Percentiles rank a stretch among this genome's conserved stretches.
Evolutionary conservation across 1,140 invertebrate genomes (phyloP).

Genomic region (Paramacrobiotus metropolitanus): DNA sequence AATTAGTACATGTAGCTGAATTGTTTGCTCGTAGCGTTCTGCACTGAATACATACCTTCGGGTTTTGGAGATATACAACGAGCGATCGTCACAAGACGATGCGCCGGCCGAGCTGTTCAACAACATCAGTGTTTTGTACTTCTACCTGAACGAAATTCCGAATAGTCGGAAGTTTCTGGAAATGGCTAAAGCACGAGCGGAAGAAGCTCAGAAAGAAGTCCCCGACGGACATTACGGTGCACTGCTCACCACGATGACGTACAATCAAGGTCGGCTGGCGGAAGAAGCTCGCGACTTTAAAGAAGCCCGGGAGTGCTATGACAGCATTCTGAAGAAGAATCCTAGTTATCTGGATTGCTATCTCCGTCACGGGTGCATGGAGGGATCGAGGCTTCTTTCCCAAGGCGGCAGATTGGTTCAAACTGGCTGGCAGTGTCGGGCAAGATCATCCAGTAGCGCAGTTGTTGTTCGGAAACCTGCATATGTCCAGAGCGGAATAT

Average conservation of each 20-base stretch:
- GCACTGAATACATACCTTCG: conserved; percentile 73
- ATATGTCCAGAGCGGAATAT: conserved; percentile 90
- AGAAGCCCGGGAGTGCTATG: conserved; percentile 87
- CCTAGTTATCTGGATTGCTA: conserved; percentile 96
- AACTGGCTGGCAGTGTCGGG: conserved; percentile 42
- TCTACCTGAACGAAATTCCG: conserved; percentile 51
- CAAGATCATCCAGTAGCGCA: conserved; percentile 92
- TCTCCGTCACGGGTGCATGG: conserved; percentile 78
- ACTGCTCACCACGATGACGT: conserved; percentile 83
- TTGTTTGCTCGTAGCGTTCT: too few relatives aligned
- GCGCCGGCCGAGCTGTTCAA: conserved; percentile 94
- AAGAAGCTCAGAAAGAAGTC: conserved; percentile 48
- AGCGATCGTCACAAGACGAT: conserved; percentile 37
- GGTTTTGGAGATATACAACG: conserved; percentile 56
- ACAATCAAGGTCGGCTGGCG: conserved; percentile 77
- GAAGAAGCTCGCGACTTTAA: conserved; percentile 80
- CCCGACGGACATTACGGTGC: conserved; percentile 85
- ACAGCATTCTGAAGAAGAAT: conserved; percentile 77
- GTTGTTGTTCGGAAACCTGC: conserved; percentile 85
- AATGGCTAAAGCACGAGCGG: conserved; percentile 54
- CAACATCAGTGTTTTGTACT: conserved; percentile 85
- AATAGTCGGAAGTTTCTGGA: conserved; percentile 64
- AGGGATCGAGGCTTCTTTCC: conserved; percentile 95
- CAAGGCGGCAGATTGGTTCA: conserved; percentile 97
- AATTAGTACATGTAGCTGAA: too few relatives aligned